A percentile compares a stretch with the other conserved stretches of the same genome.
These are phyloP conservation scores for Myzus persicae DNA, from an alignment of 1,140 invertebrate species.

Conservation along the genomic window DNA sequence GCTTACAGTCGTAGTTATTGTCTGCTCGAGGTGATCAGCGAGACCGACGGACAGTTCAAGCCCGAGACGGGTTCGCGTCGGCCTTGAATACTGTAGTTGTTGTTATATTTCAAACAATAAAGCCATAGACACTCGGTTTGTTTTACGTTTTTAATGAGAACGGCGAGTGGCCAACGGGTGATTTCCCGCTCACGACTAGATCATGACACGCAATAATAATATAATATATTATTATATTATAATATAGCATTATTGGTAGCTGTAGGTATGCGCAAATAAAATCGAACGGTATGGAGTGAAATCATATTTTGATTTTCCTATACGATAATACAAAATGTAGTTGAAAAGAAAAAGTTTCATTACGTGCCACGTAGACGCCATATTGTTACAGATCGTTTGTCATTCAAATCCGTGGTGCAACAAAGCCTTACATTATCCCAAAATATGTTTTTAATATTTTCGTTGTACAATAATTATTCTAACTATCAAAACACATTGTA, in stretches of 20 bases:
- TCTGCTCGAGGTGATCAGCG: not conserved
- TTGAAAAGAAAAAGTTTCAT: not conserved
- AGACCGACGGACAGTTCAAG: not conserved
- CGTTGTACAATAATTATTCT: not conserved
- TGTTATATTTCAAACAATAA: not conserved
- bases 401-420: not conserved
- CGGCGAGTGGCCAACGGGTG: not conserved
- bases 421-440: not conserved
- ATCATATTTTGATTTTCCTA: not conserved
- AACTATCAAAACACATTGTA: not conserved
- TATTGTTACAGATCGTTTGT: not conserved
- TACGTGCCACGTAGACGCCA: not conserved
- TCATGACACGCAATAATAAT: not conserved
- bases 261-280: not conserved
- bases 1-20: not conserved
- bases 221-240: not conserved
- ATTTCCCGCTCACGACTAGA: conserved; percentile 7
- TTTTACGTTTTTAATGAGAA: conserved; percentile 1
- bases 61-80: not conserved
- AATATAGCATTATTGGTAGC: not conserved
- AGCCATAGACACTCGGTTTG: not conserved
- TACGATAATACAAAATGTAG: not conserved
- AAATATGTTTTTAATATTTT: not conserved
- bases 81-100: not conserved
- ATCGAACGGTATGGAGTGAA: not conserved